phyloP scores from a whole-genome alignment of 2,113 vertebrate genomes.

The Campylomormyrus tamandua region DNA sequence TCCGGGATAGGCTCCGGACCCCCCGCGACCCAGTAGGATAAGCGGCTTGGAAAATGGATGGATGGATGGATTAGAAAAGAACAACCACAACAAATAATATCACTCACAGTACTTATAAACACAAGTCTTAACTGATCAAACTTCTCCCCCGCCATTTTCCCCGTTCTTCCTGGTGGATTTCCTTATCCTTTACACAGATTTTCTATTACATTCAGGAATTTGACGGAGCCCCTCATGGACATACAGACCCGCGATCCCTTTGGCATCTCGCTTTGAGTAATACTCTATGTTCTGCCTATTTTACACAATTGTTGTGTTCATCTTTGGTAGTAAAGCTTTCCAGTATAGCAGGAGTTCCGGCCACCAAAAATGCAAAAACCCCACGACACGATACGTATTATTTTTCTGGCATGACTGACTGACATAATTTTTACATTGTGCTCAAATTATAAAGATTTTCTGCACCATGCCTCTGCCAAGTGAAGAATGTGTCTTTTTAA shows the following conservation, averaged over 20 bases:
- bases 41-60: no score
- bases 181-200: not conserved
- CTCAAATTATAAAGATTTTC: not conserved
- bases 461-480: not conserved
- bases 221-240: not conserved
- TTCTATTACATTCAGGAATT: not conserved
- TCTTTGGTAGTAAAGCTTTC: not conserved
- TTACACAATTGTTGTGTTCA: not conserved
- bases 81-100: not conserved
- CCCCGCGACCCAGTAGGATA: no score
- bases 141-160: not conserved
- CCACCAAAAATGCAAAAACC: not conserved
- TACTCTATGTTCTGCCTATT: not conserved
- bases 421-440: not conserved
- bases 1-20: no score
- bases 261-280: not conserved
- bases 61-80: not conserved
- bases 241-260: not conserved
- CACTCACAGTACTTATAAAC: not conserved
- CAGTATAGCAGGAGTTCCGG: not conserved
- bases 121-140: not conserved
- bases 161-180: not conserved
- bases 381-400: not conserved
- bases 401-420: not conserved
- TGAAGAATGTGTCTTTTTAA: not conserved